A percentile compares a stretch with the other conserved stretches of the same genome.
phyloP scores from a whole-genome alignment of 2,888 invertebrate genomes.

The Scaptomyza reducta region DNA sequence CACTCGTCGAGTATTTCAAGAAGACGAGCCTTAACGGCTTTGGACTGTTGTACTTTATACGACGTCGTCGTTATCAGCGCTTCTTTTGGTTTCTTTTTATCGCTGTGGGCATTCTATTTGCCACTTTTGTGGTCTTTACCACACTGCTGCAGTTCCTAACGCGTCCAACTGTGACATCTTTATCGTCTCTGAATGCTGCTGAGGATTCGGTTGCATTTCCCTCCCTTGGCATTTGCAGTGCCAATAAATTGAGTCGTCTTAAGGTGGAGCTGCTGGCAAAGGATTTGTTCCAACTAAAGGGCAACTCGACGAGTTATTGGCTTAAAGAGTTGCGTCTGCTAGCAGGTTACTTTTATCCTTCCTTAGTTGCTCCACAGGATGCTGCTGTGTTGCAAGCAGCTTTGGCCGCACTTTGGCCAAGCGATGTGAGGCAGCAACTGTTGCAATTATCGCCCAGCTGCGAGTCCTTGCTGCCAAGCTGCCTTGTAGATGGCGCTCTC shows the following conservation, averaged over 20 bases:
- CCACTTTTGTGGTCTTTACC: constrained; percentile 60
- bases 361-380: constrained; percentile 16
- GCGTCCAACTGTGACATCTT: constrained; percentile 68
- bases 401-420: constrained; percentile 14
- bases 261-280: constrained; percentile 50
- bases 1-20: constrained; percentile 77
- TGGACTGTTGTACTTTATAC: constrained; percentile 71
- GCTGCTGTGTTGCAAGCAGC: constrained; percentile 20
- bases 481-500: constrained; percentile 51
- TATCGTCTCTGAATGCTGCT: constrained; percentile 35
- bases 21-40: constrained; percentile 82
- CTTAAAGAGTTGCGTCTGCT: constrained; percentile 58
- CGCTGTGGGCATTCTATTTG: constrained; percentile 64
- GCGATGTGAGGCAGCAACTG: constrained; percentile 28
- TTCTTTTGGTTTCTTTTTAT: constrained; percentile 79
- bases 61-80: constrained; percentile 73
- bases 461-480: constrained; percentile 63
- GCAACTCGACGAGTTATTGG: constrained; percentile 42
- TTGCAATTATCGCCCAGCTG: constrained; percentile 70
- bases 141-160: constrained; percentile 67
- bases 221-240: constrained; percentile 68
- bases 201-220: constrained; percentile 60
- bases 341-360: constrained; percentile 60
- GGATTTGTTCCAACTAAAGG: constrained; percentile 39
- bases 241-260: constrained; percentile 71